These are phyloP conservation scores for Lepidotrigona ventralis DNA, from an alignment of 1,140 invertebrate species.

Conservation along the genomic window DNA sequence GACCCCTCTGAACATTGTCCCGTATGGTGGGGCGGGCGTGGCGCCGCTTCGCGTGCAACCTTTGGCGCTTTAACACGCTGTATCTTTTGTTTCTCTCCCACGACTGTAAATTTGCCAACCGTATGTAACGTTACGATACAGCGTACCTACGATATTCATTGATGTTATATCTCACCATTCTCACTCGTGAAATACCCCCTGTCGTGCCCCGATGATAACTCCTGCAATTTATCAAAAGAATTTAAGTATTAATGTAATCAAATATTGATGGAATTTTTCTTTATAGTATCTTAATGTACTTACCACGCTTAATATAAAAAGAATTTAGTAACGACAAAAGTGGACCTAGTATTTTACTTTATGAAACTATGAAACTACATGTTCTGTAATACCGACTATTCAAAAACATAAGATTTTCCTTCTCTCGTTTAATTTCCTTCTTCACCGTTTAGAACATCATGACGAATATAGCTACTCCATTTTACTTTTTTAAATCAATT, in stretches of 20 bases:
- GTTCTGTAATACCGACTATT: neutral
- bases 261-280: too few relatives aligned
- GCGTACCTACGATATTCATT: neutral
- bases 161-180: neutral
- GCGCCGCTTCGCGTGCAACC: slow-evolving; percentile 64
- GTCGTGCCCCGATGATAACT: slow-evolving; percentile 9
- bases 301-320: too few relatives aligned
- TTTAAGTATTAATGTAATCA: neutral
- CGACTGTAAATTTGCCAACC: neutral
- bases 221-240: neutral
- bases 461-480: neutral
- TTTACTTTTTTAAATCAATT: neutral
- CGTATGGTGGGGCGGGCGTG: slow-evolving; percentile 71
- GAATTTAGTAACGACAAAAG: too few relatives aligned
- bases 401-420: too few relatives aligned
- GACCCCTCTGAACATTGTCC: slow-evolving; percentile 42
- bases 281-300: too few relatives aligned
- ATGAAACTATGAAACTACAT: too few relatives aligned
- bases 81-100: neutral
- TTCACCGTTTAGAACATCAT: neutral
- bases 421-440: neutral
- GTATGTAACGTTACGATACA: neutral
- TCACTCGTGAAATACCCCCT: neutral
- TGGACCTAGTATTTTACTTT: too few relatives aligned
- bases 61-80: slow-evolving; percentile 42